Percentiles rank a stretch among this genome's conserved stretches.
phyloP scores from a whole-genome alignment of 2,888 invertebrate genomes.

The Podabrus alpinus region DNA sequence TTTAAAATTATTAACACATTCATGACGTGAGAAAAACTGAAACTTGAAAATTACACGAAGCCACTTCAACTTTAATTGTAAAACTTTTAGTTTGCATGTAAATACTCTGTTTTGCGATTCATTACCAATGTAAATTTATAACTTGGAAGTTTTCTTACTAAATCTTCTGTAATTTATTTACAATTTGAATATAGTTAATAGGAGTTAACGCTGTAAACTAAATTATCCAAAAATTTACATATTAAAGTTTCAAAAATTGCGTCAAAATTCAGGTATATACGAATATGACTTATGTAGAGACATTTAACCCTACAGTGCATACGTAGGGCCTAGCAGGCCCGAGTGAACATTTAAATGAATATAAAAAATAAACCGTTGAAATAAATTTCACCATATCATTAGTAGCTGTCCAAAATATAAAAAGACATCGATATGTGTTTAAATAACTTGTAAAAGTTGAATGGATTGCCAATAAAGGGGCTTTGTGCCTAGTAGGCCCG shows the following conservation, averaged over 20 bases:
- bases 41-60: not conserved
- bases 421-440: no score
- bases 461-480: no score
- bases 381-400: no score
- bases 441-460: no score
- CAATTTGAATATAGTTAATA: not conserved
- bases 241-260: not conserved
- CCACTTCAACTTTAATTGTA: not conserved
- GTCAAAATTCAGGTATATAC: not conserved
- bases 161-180: not conserved
- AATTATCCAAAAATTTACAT: not conserved
- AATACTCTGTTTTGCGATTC: not conserved
- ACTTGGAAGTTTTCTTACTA: not conserved
- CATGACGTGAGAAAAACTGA: not conserved
- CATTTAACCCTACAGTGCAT: no score
- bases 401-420: no score
- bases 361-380: no score
- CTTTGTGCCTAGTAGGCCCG: no score
- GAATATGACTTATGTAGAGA: no score
- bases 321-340: no score
- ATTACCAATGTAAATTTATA: not conserved
- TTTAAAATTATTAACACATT: not conserved
- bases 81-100: not conserved
- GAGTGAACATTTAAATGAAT: no score
- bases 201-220: not conserved